Evolutionary conservation across 2,888 invertebrate genomes (phyloP).

Genomic region (Tipula vernalis): DNA sequence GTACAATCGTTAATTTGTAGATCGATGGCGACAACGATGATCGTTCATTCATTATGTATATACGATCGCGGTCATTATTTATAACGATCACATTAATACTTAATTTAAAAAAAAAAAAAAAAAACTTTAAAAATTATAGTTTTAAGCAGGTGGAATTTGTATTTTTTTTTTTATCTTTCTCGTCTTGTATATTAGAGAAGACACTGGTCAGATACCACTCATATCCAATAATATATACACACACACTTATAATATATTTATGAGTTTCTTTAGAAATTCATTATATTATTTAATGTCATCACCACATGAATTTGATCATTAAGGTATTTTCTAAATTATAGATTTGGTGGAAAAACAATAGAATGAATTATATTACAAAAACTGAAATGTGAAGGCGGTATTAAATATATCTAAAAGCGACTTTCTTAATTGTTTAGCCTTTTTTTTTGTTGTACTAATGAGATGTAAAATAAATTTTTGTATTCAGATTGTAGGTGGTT

Average conservation of each 20-base stretch:
- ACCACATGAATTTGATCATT: constrained; percentile 4
- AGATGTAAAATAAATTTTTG: neutral
- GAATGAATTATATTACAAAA: neutral
- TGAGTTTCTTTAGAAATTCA: neutral
- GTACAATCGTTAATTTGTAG: neutral
- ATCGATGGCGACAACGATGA: neutral
- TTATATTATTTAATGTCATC: neutral
- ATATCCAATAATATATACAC: neutral
- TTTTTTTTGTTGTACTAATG: neutral
- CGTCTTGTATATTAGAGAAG: neutral
- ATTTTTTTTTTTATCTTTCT: neutral
- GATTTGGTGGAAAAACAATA: neutral
- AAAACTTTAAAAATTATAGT: neutral
- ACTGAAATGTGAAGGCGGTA: neutral
- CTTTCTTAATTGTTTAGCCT: neutral
- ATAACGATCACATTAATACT: neutral
- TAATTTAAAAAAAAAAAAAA: neutral
- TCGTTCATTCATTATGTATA: neutral
- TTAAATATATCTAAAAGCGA: neutral
- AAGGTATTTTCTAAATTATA: neutral
- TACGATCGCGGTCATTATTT: neutral
- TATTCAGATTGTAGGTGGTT: neutral
- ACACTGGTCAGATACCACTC: neutral
- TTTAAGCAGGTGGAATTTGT: neutral
- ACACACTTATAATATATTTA: neutral